Conservation (phyloP, 2,797 vertebrate species). For the Aeoliscus strigatus region DNA sequence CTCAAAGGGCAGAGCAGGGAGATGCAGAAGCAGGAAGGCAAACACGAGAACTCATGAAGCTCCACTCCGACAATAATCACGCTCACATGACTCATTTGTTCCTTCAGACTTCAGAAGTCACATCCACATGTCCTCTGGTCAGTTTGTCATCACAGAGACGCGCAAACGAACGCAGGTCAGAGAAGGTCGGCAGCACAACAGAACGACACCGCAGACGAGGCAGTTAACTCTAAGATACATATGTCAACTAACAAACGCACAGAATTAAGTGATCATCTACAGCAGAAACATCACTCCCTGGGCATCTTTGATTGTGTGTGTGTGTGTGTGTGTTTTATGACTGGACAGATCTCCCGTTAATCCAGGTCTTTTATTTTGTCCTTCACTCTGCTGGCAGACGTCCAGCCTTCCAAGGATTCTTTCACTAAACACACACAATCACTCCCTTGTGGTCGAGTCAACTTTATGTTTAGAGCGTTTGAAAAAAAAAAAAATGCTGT, state of each 20-base stretch:
- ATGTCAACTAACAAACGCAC: too few relatives aligned
- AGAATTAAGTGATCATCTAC: too few relatives aligned
- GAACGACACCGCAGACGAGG: too few relatives aligned
- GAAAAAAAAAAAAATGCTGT: slow-evolving; percentile 11
- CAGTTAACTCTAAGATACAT: too few relatives aligned
- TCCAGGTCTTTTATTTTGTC: slow-evolving; percentile 21
- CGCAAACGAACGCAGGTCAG: too few relatives aligned
- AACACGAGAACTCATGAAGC: slow-evolving; percentile 10
- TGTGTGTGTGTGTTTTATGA: slow-evolving; percentile 17
- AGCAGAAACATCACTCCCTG: too few relatives aligned
- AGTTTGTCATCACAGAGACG: too few relatives aligned
- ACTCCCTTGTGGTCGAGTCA: slow-evolving; percentile 5
- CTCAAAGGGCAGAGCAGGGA: slow-evolving; percentile 14
- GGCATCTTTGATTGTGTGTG: too few relatives aligned
- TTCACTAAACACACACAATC: background rate
- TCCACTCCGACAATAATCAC: background rate
- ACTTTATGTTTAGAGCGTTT: slow-evolving; percentile 12
- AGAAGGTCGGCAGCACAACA: too few relatives aligned
- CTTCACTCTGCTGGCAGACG: slow-evolving; percentile 12
- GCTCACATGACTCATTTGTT: background rate
- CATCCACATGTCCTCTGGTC: slow-evolving; percentile 25
- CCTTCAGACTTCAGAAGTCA: slow-evolving; percentile 17
- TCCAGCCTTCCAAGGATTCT: slow-evolving; percentile 18
- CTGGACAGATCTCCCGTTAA: slow-evolving; percentile 13
- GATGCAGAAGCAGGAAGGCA: slow-evolving; percentile 26